phyloP scores from a whole-genome alignment of 1,140 invertebrate genomes.

The Drosophila asahinai region DNA sequence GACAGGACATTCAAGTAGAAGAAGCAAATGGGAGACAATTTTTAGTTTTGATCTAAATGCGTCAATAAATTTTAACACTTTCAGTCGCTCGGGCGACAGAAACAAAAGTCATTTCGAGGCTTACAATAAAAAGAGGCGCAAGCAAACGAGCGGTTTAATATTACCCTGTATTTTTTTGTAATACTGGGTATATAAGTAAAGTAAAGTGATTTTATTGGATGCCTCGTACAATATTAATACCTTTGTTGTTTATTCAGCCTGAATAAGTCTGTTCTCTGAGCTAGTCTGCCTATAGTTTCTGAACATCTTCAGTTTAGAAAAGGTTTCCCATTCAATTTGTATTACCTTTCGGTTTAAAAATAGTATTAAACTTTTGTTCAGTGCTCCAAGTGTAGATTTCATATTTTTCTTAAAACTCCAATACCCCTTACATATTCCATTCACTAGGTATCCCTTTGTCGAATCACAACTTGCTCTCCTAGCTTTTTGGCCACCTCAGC shows the following conservation, averaged over 20 bases:
- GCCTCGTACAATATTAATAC: background rate
- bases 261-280: no score
- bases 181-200: background rate
- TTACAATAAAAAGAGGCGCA: slow-evolving; percentile 61
- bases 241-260: no score
- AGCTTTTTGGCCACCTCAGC: slow-evolving; percentile 70
- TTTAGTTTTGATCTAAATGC: slow-evolving; percentile 84
- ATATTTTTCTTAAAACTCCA: background rate
- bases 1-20: slow-evolving; percentile 25
- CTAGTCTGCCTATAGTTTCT: no score
- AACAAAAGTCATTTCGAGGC: slow-evolving; percentile 73
- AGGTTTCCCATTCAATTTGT: background rate
- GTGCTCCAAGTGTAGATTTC: background rate
- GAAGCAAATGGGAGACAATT: slow-evolving; percentile 67
- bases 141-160: slow-evolving; percentile 28
- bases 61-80: slow-evolving; percentile 84
- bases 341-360: no score
- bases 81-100: slow-evolving; percentile 64
- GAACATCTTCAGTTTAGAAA: no score
- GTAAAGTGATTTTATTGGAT: background rate
- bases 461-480: background rate
- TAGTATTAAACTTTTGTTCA: no score
- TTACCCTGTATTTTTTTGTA: slow-evolving; percentile 2
- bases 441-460: slow-evolving; percentile 2
- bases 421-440: background rate